These are phyloP conservation scores for Batillaria attramentaria DNA, from an alignment of 1,140 invertebrate genomes.

Conservation along the genomic window DNA sequence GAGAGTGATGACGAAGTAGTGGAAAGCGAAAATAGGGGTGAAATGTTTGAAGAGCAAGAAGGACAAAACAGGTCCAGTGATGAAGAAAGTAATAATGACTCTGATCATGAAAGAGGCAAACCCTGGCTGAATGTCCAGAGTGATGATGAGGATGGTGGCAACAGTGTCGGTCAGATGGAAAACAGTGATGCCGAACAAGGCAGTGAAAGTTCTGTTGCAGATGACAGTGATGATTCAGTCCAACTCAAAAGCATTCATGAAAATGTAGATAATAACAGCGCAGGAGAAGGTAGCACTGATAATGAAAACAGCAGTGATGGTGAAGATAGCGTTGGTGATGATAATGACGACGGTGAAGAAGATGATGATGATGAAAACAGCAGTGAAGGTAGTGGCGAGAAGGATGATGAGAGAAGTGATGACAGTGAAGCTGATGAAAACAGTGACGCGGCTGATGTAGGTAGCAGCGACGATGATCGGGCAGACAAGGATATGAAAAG, in stretches of 20 bases:
- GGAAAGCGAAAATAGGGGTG: background rate
- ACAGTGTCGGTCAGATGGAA: background rate
- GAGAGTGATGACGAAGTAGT: conserved; percentile 11
- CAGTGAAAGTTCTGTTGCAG: background rate
- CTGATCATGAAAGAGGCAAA: background rate
- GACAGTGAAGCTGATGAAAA: conserved; percentile 10
- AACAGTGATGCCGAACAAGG: background rate
- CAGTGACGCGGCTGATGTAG: background rate
- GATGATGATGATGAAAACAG: background rate
- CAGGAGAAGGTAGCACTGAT: conserved; percentile 12
- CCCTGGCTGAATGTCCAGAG: too few species aligned
- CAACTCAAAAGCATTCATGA: conserved; percentile 28
- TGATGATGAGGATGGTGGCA: too few species aligned
- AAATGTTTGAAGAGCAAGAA: conserved; percentile 17
- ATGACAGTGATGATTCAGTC: background rate
- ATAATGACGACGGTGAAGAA: background rate
- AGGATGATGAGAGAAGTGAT: background rate
- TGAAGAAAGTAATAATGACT: background rate
- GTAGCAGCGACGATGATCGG: background rate
- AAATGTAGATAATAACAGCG: background rate
- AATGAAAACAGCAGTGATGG: conserved; percentile 16
- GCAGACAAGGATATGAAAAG: background rate
- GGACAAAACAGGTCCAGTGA: background rate
- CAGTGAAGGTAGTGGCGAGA: background rate
- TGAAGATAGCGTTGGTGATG: background rate